Conservation (phyloP, 2,797 vertebrate genomes). For the Paramormyrops hopkinsi region DNA sequence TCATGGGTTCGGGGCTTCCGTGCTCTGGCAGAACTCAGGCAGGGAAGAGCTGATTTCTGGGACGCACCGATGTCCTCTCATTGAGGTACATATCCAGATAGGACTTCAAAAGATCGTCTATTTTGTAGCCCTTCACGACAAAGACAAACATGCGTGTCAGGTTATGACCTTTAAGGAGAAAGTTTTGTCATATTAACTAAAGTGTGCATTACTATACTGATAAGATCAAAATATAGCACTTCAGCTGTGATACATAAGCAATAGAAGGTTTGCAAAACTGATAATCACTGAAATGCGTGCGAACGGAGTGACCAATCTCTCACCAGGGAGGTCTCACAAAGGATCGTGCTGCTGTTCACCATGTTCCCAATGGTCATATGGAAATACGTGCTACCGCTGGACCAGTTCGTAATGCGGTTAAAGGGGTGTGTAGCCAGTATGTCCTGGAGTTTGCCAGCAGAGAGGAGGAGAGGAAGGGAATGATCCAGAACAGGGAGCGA, state of each 20-base stretch:
- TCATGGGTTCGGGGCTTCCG: neutral
- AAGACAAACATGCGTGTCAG: conserved; percentile 4
- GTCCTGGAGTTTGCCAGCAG: conserved; percentile 58
- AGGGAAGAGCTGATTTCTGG: conserved; percentile 43
- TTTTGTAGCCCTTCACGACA: conserved; percentile 72
- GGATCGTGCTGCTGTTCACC: conserved; percentile 63
- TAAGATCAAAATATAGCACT: neutral
- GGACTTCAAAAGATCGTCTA: conserved; percentile 82
- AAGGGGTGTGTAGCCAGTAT: conserved; percentile 71
- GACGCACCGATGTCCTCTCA: conserved; percentile 44
- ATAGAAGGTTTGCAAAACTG: neutral
- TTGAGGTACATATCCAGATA: conserved; percentile 72
- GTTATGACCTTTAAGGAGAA: neutral
- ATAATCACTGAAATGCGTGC: neutral
- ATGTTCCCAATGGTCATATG: conserved; percentile 78
- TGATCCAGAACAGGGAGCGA: neutral
- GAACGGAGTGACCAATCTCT: conserved; percentile 32
- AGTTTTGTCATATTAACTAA: neutral
- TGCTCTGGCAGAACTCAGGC: conserved; percentile 17
- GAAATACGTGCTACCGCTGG: conserved; percentile 72
- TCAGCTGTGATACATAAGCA: neutral
- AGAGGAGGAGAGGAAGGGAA: neutral
- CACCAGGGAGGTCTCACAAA: conserved; percentile 85
- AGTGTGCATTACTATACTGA: neutral
- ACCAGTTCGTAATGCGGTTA: conserved; percentile 79